Percentiles rank a stretch among this genome's conserved stretches.
Evolutionary conservation across 2,888 invertebrate species (phyloP).

Genomic region (Diabrotica balteata): DNA sequence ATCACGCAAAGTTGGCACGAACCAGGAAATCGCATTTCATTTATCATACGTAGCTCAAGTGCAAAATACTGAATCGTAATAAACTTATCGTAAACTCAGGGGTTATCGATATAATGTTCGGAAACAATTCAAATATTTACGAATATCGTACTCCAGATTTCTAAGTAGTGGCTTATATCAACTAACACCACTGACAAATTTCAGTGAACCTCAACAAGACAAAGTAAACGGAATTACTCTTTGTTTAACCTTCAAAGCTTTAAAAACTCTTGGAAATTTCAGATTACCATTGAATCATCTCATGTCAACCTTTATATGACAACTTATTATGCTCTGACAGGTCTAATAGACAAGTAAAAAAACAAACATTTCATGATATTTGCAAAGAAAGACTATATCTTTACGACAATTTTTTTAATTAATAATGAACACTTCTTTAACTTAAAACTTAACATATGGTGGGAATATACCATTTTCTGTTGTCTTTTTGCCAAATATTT

Average conservation of each 20-base stretch:
- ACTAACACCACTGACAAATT: conserved; percentile 6
- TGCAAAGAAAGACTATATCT: too few relatives aligned
- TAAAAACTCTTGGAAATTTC: neutral
- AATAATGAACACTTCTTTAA: too few relatives aligned
- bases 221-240: conserved; percentile 15
- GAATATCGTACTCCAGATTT: conserved; percentile 15
- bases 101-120: conserved; percentile 21
- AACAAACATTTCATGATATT: too few relatives aligned
- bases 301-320: conserved; percentile 6
- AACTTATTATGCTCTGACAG: neutral
- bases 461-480: too few relatives aligned
- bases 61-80: conserved; percentile 22
- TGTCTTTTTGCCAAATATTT: too few relatives aligned
- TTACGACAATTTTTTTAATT: too few relatives aligned
- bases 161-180: conserved; percentile 6
- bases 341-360: too few relatives aligned
- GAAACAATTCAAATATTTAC: conserved; percentile 26
- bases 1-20: conserved; percentile 6
- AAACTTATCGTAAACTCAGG: conserved; percentile 15
- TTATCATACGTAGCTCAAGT: conserved; percentile 13
- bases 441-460: too few relatives aligned
- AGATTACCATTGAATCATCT: conserved; percentile 7
- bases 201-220: conserved; percentile 12
- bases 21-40: conserved; percentile 21
- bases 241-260: conserved; percentile 14